Evolutionary conservation across 35 echinoderm and acorn worm genomes (phyloP).

Genomic region (Patiria miniata): DNA sequence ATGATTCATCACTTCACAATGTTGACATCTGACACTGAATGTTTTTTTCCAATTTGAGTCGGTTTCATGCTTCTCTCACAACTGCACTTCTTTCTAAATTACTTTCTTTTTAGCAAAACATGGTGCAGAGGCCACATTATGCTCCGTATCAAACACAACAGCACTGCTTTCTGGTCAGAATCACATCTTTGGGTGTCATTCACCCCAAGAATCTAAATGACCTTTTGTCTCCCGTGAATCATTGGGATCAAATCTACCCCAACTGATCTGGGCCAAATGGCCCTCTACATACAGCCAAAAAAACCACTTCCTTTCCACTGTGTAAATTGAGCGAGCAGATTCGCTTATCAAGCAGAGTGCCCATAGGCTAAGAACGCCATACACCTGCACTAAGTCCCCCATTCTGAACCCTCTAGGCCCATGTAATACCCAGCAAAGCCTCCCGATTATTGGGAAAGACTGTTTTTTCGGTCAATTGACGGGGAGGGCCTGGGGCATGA

Average conservation of each 20-base stretch:
- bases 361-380: conserved; percentile 16
- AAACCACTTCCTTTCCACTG: conserved; percentile 24
- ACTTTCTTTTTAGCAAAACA: too few relatives aligned
- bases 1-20: too few relatives aligned
- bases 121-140: too few relatives aligned
- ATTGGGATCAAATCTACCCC: background rate
- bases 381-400: background rate
- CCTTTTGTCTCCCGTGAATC: conserved; percentile 24
- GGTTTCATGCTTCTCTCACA: too few relatives aligned
- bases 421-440: conserved; percentile 13
- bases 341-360: conserved; percentile 6
- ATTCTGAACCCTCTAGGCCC: conserved; percentile 1
- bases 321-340: background rate
- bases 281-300: background rate
- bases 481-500: conserved; percentile 6
- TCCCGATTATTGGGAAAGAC: background rate
- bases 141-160: too few relatives aligned
- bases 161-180: too few relatives aligned
- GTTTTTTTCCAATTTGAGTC: too few relatives aligned
- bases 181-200: background rate
- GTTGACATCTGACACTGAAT: too few relatives aligned
- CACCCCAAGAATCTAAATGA: conserved; percentile 8
- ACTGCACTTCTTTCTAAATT: too few relatives aligned
- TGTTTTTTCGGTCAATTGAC: conserved; percentile 21
- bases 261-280: conserved; percentile 12